These are phyloP conservation scores for Nansenia antarctica DNA, from an alignment of 2,113 vertebrate species.

Conservation along the genomic window DNA sequence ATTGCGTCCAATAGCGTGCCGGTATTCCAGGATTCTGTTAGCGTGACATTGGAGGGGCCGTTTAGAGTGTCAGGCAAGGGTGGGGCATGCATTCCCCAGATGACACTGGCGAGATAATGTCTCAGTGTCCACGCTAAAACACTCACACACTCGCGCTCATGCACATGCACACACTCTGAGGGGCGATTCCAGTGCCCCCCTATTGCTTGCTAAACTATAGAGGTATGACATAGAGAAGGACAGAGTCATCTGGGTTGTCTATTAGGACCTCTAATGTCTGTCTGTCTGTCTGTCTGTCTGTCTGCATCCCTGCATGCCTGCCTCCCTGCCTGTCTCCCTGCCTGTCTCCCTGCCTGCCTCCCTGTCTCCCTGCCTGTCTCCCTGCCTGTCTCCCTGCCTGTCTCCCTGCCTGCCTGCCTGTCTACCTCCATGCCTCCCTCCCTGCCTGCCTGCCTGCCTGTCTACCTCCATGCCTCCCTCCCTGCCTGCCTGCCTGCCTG, in stretches of 20 bases:
- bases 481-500: too few species aligned
- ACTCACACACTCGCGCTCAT: too few species aligned
- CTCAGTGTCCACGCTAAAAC: conserved; percentile 33
- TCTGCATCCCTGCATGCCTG: too few species aligned
- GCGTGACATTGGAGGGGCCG: conserved; percentile 35
- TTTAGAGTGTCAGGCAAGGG: conserved; percentile 52
- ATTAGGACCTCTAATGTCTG: not conserved
- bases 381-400: too few species aligned
- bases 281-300: too few species aligned
- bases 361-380: too few species aligned
- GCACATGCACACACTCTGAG: not conserved
- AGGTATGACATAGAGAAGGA: conserved; percentile 10
- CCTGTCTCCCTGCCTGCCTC: too few species aligned
- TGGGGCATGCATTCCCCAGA: conserved; percentile 66
- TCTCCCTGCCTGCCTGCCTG: too few species aligned
- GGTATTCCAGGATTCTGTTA: conserved; percentile 58
- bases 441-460: too few species aligned
- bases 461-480: too few species aligned
- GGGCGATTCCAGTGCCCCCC: not conserved
- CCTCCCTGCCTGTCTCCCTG: too few species aligned
- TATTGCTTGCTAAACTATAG: conserved; percentile 29
- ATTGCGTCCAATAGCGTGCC: conserved; percentile 16
- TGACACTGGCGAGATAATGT: conserved; percentile 53
- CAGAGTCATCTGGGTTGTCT: conserved; percentile 27
- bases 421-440: too few species aligned